These are phyloP conservation scores for Adelphocoris suturalis DNA, from an alignment of 2,888 invertebrate species.

Conservation along the genomic window DNA sequence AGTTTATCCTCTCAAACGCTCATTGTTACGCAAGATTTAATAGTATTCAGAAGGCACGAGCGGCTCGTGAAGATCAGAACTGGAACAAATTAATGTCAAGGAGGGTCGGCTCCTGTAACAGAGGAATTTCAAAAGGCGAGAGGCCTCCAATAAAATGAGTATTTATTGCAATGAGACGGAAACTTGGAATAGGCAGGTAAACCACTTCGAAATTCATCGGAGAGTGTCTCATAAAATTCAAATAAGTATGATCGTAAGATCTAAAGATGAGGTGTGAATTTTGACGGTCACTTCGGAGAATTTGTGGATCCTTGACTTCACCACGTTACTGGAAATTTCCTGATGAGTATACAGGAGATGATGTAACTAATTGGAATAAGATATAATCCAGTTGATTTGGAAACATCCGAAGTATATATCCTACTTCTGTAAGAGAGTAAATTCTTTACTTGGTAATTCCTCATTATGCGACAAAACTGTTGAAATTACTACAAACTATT, in stretches of 20 bases:
- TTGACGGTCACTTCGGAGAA: no score
- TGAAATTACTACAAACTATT: no score
- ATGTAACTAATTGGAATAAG: no score
- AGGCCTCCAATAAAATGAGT: neutral
- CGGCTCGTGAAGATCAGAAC: constrained; percentile 36
- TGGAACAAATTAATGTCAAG: constrained; percentile 41
- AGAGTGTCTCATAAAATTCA: neutral
- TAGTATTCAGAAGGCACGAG: constrained; percentile 33
- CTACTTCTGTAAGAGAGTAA: no score
- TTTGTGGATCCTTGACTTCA: no score
- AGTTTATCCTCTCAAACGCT: neutral
- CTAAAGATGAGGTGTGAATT: no score
- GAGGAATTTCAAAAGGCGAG: neutral
- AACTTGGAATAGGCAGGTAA: neutral
- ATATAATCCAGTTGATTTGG: neutral
- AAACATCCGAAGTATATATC: neutral
- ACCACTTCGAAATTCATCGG: neutral
- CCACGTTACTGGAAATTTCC: no score
- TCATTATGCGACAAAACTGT: no score
- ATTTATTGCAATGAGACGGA: neutral
- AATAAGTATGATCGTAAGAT: neutral
- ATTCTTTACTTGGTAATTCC: no score
- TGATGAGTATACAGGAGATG: no score
- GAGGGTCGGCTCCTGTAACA: neutral
- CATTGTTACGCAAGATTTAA: constrained; percentile 43